These are phyloP conservation scores for Cristatella mucedo DNA, from an alignment of 2,888 invertebrate species.

Conservation along the genomic window DNA sequence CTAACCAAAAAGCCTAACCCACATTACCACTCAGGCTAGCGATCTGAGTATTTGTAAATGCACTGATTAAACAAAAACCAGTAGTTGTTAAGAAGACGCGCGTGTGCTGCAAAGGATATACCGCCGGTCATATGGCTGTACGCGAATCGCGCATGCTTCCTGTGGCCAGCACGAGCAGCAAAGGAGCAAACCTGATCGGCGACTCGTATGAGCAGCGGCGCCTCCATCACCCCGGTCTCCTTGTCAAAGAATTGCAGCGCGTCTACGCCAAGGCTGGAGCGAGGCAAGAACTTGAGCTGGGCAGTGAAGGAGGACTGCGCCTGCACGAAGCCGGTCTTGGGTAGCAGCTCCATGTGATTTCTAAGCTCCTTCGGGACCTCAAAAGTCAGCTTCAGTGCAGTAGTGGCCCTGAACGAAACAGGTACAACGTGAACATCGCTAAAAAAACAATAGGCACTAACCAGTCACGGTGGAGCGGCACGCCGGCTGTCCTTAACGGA, in stretches of 20 bases:
- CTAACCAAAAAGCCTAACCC: too few relatives aligned
- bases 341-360: constrained; percentile 36
- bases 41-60: too few relatives aligned
- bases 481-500: too few relatives aligned
- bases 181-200: constrained; percentile 37
- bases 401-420: constrained; percentile 23
- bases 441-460: not conserved
- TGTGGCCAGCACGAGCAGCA: too few relatives aligned
- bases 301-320: constrained; percentile 36
- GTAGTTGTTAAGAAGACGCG: too few relatives aligned
- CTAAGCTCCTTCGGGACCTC: constrained; percentile 32
- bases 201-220: constrained; percentile 35
- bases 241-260: constrained; percentile 32
- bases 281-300: constrained; percentile 37
- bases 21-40: too few relatives aligned
- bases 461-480: not conserved
- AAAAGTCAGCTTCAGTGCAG: constrained; percentile 33
- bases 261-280: constrained; percentile 28
- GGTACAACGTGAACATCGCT: not conserved
- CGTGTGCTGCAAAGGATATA: too few relatives aligned
- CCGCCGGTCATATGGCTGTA: too few relatives aligned
- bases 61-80: too few relatives aligned
- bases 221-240: constrained; percentile 35
- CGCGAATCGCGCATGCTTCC: too few relatives aligned
- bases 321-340: constrained; percentile 37